These are phyloP conservation scores for Pteromalus puparum DNA, from an alignment of 1,140 invertebrate genomes.

Conservation along the genomic window DNA sequence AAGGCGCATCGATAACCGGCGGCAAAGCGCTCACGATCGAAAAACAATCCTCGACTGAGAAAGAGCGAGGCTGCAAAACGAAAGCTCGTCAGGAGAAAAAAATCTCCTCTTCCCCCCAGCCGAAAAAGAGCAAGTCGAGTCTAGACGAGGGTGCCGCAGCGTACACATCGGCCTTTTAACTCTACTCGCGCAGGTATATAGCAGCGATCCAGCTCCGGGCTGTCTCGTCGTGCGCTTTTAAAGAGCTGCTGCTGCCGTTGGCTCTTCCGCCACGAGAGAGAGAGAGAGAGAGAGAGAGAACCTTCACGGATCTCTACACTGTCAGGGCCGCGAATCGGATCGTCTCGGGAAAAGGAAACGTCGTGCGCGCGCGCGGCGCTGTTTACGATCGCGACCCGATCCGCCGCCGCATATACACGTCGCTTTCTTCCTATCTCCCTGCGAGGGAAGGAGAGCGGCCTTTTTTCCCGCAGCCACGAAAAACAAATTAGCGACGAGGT, in stretches of 20 bases:
- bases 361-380: conserved; percentile 1
- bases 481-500: conserved; percentile 18
- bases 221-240: conserved; percentile 43
- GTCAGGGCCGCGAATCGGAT: conserved; percentile 36
- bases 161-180: conserved; percentile 28
- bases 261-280: conserved; percentile 27
- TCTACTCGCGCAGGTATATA: conserved; percentile 4
- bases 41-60: neutral
- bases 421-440: neutral
- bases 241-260: conserved; percentile 19
- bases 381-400: conserved; percentile 35
- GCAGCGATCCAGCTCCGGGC: neutral
- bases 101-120: neutral
- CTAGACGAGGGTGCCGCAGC: neutral
- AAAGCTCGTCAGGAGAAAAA: no score
- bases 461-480: conserved; percentile 18
- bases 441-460: neutral
- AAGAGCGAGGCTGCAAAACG: neutral
- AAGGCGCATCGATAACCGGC: neutral
- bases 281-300: neutral
- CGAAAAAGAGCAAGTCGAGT: neutral
- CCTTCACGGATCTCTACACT: conserved; percentile 2
- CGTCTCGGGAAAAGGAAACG: conserved; percentile 33
- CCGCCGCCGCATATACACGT: neutral
- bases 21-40: neutral